phyloP scores from a whole-genome alignment of 1,140 invertebrate species.

The Sycobia sp. region DNA sequence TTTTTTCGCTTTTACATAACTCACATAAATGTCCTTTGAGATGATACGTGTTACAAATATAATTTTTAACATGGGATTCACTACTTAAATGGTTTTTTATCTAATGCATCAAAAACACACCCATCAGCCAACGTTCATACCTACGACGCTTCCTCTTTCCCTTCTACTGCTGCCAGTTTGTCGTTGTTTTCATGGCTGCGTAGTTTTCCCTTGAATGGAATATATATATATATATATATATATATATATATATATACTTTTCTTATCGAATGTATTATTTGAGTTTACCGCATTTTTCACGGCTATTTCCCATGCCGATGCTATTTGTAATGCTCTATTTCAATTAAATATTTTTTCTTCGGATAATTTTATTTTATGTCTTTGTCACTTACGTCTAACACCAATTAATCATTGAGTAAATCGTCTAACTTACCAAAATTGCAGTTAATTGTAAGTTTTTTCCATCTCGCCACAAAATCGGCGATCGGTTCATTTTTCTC shows the following conservation, averaged over 20 bases:
- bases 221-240: too few relatives aligned
- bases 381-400: constrained; percentile 28
- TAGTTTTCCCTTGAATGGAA: too few relatives aligned
- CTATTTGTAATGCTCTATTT: constrained; percentile 18
- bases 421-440: constrained; percentile 30
- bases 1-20: constrained; percentile 8
- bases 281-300: constrained; percentile 27
- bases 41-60: constrained; percentile 3
- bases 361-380: constrained; percentile 22
- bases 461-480: constrained; percentile 42
- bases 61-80: neutral
- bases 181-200: neutral
- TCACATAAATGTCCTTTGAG: constrained; percentile 11
- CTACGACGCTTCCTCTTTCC: neutral
- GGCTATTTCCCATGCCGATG: constrained; percentile 22
- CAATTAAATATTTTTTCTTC: constrained; percentile 14
- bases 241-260: too few relatives aligned
- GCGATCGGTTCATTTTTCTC: constrained; percentile 36
- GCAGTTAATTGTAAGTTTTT: constrained; percentile 38
- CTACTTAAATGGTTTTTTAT: neutral
- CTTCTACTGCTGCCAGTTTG: neutral
- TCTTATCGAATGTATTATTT: neutral
- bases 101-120: constrained; percentile 23
- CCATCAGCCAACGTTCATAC: too few relatives aligned
- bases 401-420: constrained; percentile 23